These are phyloP conservation scores for Brachionus rubens DNA, from an alignment of 1,140 invertebrate genomes.

Conservation along the genomic window DNA sequence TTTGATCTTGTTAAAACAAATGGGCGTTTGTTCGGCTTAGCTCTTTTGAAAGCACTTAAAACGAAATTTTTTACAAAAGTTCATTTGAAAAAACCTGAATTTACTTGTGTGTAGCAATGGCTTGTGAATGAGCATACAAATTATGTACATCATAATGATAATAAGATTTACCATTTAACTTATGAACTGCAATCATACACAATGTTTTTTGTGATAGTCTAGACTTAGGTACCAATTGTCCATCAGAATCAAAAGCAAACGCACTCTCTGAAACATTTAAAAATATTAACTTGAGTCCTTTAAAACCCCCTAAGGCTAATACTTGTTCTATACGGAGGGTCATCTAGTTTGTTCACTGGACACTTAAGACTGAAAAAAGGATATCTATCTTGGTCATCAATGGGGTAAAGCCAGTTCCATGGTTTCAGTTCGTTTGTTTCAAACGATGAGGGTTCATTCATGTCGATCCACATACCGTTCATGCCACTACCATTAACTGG, in stretches of 20 bases:
- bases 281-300: background rate
- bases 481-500: conserved; percentile 67
- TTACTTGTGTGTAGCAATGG: conserved; percentile 62
- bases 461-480: conserved; percentile 69
- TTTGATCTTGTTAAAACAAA: conserved; percentile 79
- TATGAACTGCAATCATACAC: conserved; percentile 61
- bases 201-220: conserved; percentile 63
- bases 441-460: conserved; percentile 84
- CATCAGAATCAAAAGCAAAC: conserved; percentile 28
- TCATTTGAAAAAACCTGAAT: background rate
- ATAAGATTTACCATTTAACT: conserved; percentile 58
- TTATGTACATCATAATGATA: conserved; percentile 68
- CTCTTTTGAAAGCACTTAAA: conserved; percentile 50
- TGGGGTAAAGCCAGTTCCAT: conserved; percentile 55
- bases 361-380: conserved; percentile 71
- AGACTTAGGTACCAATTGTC: background rate
- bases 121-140: conserved; percentile 66
- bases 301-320: background rate
- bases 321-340: conserved; percentile 61
- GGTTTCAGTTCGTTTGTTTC: conserved; percentile 59
- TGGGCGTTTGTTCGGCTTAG: conserved; percentile 63
- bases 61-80: background rate
- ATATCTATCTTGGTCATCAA: conserved; percentile 65
- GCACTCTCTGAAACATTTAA: background rate
- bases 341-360: conserved; percentile 62